Conservation (phyloP, 2,113 vertebrate genomes). For the Noturus placidus region DNA sequence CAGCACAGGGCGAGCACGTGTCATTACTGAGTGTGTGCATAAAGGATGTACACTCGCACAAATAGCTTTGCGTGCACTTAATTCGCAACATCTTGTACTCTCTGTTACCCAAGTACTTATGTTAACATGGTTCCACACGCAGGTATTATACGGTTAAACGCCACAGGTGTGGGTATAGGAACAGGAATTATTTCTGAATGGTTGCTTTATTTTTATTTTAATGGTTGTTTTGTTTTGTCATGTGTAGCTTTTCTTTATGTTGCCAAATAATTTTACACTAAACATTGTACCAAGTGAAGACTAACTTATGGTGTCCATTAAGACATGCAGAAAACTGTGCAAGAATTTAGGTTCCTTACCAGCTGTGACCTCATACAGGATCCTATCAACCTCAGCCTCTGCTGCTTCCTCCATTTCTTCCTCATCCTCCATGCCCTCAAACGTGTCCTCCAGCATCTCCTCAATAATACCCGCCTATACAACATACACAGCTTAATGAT, state of each 20-base stretch:
- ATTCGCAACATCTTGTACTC: not conserved
- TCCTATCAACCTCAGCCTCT: conserved; percentile 92
- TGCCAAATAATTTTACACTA: not conserved
- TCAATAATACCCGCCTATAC: conserved; percentile 95
- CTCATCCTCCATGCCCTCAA: conserved; percentile 94
- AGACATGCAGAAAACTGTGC: not conserved
- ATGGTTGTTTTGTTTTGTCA: not conserved
- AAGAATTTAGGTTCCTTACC: conserved; percentile 67
- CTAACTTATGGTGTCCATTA: not conserved
- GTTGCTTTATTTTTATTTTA: not conserved
- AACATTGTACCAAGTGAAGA: not conserved
- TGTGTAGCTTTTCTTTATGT: not conserved
- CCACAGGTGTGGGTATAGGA: not conserved
- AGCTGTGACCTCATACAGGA: conserved; percentile 96
- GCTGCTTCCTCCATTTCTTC: conserved; percentile 97
- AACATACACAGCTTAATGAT: not conserved
- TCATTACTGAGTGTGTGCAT: not conserved
- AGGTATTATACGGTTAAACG: not conserved
- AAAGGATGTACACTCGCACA: not conserved
- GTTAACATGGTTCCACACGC: not conserved
- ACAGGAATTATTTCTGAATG: not conserved
- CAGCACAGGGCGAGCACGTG: not conserved
- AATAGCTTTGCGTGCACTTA: not conserved
- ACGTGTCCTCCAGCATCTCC: conserved; percentile 96
- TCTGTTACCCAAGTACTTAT: not conserved